A percentile compares a stretch with the other conserved stretches of the same genome.
Evolutionary conservation across 2,113 vertebrate species (phyloP).

Genomic region (Clinocottus analis): DNA sequence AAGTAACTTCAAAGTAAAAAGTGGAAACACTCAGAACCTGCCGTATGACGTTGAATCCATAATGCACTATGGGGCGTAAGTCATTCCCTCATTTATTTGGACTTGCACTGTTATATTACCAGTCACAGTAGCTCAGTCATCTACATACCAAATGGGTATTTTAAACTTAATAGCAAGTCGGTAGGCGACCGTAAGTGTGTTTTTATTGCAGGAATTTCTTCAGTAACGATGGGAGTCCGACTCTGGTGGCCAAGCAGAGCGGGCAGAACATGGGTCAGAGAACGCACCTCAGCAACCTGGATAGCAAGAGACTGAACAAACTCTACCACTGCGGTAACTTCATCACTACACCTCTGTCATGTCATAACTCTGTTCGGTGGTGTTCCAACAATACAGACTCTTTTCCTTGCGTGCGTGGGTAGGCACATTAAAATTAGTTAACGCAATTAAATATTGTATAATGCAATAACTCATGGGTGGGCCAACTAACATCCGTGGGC

Average conservation of each 20-base stretch:
- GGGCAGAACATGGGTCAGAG: slow-evolving; percentile 46
- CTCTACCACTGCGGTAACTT: slow-evolving; percentile 53
- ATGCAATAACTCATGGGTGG: too few species aligned
- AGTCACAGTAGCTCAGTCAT: neutral
- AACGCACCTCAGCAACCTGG: slow-evolving; percentile 38
- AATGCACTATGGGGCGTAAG: slow-evolving; percentile 66
- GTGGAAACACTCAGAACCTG: slow-evolving; percentile 38
- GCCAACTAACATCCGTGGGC: too few species aligned
- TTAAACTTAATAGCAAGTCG: too few species aligned
- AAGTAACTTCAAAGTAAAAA: slow-evolving; percentile 25
- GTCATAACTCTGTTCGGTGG: neutral
- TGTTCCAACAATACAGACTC: neutral
- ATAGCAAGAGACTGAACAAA: slow-evolving; percentile 37
- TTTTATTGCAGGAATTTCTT: slow-evolving; percentile 44
- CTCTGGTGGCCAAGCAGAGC: neutral
- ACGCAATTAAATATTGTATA: too few species aligned
- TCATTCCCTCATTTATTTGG: neutral
- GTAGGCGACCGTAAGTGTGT: too few species aligned
- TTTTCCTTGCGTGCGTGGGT: too few species aligned
- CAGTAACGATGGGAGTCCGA: slow-evolving; percentile 29
- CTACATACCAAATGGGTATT: neutral
- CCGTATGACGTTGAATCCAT: slow-evolving; percentile 57
- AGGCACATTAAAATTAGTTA: too few species aligned
- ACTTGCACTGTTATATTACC: neutral
- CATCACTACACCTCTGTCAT: too few species aligned